These are phyloP conservation scores for Synergus japonicus DNA, from an alignment of 2,888 invertebrate species.

Conservation along the genomic window DNA sequence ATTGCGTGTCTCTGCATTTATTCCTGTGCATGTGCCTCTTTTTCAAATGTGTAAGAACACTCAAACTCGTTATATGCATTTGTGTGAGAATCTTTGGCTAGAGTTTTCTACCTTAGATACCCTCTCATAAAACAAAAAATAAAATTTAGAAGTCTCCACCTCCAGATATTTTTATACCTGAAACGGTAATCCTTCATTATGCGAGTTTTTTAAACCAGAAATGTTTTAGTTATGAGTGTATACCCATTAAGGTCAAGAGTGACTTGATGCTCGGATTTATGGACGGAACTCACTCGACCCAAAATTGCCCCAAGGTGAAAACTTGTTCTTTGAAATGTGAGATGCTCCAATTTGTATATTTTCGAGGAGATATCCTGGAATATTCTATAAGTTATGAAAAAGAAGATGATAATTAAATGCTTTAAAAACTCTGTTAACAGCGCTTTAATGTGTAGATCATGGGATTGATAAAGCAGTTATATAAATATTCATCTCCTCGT, in stretches of 20 bases:
- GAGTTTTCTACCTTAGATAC: background rate
- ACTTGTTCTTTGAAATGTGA: background rate
- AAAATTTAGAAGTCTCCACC: conserved; percentile 19
- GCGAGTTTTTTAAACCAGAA: conserved; percentile 30
- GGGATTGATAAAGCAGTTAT: conserved; percentile 1
- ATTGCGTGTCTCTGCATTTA: conserved; percentile 34
- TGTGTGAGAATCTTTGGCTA: background rate
- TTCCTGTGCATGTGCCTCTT: background rate
- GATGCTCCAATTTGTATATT: background rate
- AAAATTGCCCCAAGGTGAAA: conserved; percentile 7
- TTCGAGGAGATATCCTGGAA: too few relatives aligned
- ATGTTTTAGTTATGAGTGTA: conserved; percentile 36
- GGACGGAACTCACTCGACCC: conserved; percentile 10
- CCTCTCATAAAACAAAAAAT: background rate
- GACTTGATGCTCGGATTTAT: conserved; percentile 26
- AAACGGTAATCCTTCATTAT: conserved; percentile 38
- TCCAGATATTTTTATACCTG: conserved; percentile 35
- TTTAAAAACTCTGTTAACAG: background rate
- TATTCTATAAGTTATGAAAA: background rate
- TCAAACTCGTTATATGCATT: background rate
- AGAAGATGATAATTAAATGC: background rate
- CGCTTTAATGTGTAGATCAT: background rate
- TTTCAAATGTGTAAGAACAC: background rate
- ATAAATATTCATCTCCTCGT: conserved; percentile 26
- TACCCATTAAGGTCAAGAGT: conserved; percentile 31